Conservation (phyloP, 2,113 vertebrate species). For the Actinemys pallida region DNA sequence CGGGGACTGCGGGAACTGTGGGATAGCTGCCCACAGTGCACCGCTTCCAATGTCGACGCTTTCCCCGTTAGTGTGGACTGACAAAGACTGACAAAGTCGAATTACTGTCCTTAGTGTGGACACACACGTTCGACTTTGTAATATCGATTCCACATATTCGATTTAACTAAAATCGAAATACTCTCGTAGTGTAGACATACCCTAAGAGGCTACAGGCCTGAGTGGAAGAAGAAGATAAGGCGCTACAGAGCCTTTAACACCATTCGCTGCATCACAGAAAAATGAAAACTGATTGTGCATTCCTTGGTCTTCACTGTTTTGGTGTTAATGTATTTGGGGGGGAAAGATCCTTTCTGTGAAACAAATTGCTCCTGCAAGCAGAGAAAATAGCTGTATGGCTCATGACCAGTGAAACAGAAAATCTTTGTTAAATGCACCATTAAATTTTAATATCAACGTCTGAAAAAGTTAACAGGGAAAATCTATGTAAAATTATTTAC, state of each 20-base stretch:
- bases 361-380: constrained; percentile 29
- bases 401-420: constrained; percentile 54
- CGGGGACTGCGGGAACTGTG: no score
- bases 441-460: constrained; percentile 63
- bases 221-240: constrained; percentile 30
- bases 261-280: background rate
- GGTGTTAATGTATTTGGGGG: background rate
- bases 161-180: no score
- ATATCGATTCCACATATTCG: no score
- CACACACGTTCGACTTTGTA: no score
- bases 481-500: constrained; percentile 28
- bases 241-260: constrained; percentile 1
- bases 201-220: constrained; percentile 15
- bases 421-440: constrained; percentile 61
- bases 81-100: no score
- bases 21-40: no score
- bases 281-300: background rate
- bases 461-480: constrained; percentile 48
- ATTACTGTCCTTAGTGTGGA: no score
- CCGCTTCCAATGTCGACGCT: no score
- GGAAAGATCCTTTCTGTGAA: constrained; percentile 12
- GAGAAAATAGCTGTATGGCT: constrained; percentile 49
- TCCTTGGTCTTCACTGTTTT: background rate
- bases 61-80: no score
- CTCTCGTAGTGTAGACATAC: no score